Base-by-base conservation (phyloP, 2,113 vertebrate genomes). In the Cochlearius cochlearius region DNA sequence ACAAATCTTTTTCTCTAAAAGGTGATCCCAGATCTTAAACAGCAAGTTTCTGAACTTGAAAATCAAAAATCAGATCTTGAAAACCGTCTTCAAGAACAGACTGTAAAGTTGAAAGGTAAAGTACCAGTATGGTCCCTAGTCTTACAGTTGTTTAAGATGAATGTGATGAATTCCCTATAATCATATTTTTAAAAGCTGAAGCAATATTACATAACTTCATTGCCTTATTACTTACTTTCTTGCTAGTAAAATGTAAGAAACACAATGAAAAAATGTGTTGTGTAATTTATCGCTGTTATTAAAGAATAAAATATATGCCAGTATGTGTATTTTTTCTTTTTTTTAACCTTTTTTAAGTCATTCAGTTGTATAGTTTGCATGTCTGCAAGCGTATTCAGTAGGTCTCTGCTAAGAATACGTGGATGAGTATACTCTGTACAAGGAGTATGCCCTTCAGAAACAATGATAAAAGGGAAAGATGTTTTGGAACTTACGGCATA, bases 11-110 rank as follows among this genome's bases (percentile, higher is more conserved):
- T 95, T 74, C 92, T 81, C 36, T 92, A 67, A 64, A 97, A 99
- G 99, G 98, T 98, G 58, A 99, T 99, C 86, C 98, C 99, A 11
- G 98, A 99, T 90, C 98, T 99, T 74, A 99, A 98, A 89, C 98
- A 98, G 87, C 99, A 99, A 91, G 97, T 99, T 94, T 98, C 98
- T 92, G 99, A 99, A 86, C 97, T 99, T 74, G 98, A 99, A 89
- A 99, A 98, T 82, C 98, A 99, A 95, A 99, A 98, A 85, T 94
- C 98, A 84, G 99, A 99, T 23, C 97, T 99, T 47, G 99, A 99
- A 96, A 97, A 86, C 15, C 97, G 96, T 30, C 94, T 99, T 41
- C 97, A 98, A 39, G 98, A 98, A 79, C 98, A 99, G 94, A 93
- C 58, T 34, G 84, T 88, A 52, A 98, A 98, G 82, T 75, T 98